Conservation (phyloP, 1,140 invertebrate genomes). For the Brachionus calyciflorus region DNA sequence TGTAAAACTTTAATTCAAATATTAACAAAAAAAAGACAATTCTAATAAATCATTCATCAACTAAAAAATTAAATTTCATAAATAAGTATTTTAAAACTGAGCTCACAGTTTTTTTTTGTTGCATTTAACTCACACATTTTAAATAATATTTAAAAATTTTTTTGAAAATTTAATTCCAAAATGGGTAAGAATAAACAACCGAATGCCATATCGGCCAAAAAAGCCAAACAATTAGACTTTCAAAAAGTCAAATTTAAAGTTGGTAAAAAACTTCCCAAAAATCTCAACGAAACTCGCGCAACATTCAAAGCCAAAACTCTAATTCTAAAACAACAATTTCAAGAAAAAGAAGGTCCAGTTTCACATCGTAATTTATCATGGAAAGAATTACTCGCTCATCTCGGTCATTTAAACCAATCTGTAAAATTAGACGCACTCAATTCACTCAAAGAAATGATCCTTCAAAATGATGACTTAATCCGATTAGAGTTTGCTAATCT, state of each 20-base stretch:
- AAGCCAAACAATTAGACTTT: conserved; percentile 64
- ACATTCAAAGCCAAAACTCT: conserved; percentile 84
- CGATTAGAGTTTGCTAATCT: conserved; percentile 68
- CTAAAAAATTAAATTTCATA: no score
- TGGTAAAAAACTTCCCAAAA: conserved; percentile 66
- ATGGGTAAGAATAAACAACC: conserved; percentile 25
- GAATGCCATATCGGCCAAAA: conserved; percentile 49
- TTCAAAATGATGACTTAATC: conserved; percentile 62
- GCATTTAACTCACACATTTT: no score
- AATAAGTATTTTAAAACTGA: no score
- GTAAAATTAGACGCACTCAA: conserved; percentile 69
- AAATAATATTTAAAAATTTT: not conserved
- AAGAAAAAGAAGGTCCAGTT: conserved; percentile 64
- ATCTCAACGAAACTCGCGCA: conserved; percentile 77
- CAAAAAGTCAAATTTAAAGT: conserved; percentile 64
- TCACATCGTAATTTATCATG: conserved; percentile 50
- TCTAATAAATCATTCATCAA: no score
- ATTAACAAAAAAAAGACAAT: no score
- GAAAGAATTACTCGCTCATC: conserved; percentile 70
- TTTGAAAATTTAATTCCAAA: not conserved
- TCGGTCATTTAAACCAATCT: conserved; percentile 74
- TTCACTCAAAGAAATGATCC: conserved; percentile 71
- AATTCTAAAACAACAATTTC: conserved; percentile 72
- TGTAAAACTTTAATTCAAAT: no score
- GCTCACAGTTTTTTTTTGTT: no score